Evolutionary conservation across 2,888 invertebrate genomes (phyloP).

Genomic region (Ceratothoa steindachneri): DNA sequence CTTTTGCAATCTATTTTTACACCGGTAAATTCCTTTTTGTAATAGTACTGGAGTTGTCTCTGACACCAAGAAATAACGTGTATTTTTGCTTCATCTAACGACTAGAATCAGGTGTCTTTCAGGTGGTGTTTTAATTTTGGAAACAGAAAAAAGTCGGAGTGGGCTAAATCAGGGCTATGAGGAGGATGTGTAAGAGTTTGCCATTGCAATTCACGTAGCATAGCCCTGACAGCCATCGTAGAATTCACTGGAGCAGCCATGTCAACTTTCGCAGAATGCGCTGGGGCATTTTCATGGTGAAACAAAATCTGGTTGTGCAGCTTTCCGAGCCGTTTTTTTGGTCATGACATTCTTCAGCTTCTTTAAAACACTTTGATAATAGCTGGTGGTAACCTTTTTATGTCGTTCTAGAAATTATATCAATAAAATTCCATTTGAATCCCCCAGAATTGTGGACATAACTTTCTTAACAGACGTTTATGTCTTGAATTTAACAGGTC

Average conservation of each 20-base stretch:
- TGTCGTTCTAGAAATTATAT: neutral
- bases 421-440: too few species aligned
- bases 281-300: constrained; percentile 16
- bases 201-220: neutral
- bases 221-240: neutral
- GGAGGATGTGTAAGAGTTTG: neutral
- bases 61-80: neutral
- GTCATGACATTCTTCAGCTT: neutral
- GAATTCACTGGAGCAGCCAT: too few species aligned
- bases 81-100: neutral
- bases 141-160: too few species aligned
- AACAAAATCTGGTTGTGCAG: constrained; percentile 6
- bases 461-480: neutral
- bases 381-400: neutral
- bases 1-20: neutral
- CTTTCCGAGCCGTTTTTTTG: constrained; percentile 5
- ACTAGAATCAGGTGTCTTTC: neutral
- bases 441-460: too few species aligned
- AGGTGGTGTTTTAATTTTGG: too few species aligned
- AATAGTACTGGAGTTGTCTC: too few species aligned
- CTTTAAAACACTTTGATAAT: constrained; percentile 4
- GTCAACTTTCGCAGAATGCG: constrained; percentile 1
- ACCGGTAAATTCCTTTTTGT: too few species aligned
- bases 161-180: too few species aligned
- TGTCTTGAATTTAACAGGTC: constrained; percentile 8